A percentile compares a stretch with the other conserved stretches of the same genome.
Evolutionary conservation across 2,113 vertebrate species (phyloP).

Genomic region (Rattus norvegicus): DNA sequence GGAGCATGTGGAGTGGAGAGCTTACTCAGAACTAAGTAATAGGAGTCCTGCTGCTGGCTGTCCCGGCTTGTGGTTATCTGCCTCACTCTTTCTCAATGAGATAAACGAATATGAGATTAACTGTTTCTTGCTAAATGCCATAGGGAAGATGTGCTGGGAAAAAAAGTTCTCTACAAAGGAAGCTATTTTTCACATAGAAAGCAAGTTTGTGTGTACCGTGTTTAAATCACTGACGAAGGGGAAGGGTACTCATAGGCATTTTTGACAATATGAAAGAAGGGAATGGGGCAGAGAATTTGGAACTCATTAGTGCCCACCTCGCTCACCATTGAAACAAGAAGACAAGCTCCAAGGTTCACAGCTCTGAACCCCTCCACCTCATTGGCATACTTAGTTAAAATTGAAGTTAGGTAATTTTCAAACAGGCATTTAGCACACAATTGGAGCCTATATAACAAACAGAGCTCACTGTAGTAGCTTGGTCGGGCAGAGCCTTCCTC

Average conservation of each 20-base stretch:
- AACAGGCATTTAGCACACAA: not conserved
- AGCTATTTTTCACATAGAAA: not conserved
- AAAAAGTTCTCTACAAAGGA: not conserved
- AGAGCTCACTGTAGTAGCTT: not conserved
- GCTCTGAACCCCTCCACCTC: not conserved
- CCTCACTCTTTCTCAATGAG: not conserved
- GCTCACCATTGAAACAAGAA: not conserved
- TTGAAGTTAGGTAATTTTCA: not conserved
- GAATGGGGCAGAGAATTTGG: not conserved
- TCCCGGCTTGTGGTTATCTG: no score
- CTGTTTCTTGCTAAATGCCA: not conserved
- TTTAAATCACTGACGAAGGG: not conserved
- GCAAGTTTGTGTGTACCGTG: not conserved
- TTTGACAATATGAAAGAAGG: not conserved
- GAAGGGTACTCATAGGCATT: not conserved
- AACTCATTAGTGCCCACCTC: not conserved
- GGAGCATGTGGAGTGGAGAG: fast-evolving
- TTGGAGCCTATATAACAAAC: not conserved
- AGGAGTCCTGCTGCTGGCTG: fast-evolving
- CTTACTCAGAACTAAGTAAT: fast-evolving
- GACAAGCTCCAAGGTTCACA: fast-evolving
- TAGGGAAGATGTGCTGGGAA: not conserved
- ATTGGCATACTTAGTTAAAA: not conserved
- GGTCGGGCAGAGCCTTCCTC: not conserved
- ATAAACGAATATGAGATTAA: not conserved